Conservation (phyloP, 2,888 invertebrate genomes). For the Standfussiana lucernea region DNA sequence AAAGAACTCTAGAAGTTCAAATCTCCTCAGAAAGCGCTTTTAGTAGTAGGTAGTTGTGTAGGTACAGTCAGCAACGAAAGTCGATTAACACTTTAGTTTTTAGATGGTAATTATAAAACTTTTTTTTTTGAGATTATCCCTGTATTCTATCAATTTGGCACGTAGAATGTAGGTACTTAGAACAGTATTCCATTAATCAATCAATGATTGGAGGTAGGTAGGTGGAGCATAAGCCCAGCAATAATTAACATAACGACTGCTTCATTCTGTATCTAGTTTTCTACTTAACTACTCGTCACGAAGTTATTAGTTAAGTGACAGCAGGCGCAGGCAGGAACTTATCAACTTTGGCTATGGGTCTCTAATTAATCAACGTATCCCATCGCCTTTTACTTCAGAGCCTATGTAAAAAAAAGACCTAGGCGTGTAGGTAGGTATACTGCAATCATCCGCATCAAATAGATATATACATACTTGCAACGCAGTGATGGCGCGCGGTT, state of each 20-base stretch:
- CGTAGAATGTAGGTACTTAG: background rate
- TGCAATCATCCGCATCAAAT: background rate
- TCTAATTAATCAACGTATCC: background rate
- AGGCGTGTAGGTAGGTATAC: background rate
- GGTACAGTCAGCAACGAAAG: background rate
- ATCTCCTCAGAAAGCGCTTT: too few species aligned
- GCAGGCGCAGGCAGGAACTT: background rate
- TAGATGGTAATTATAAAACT: background rate
- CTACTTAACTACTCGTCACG: too few species aligned
- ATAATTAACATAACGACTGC: background rate
- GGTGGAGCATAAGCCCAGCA: background rate
- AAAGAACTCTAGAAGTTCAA: background rate
- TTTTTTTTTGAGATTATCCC: background rate
- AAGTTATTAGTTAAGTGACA: background rate
- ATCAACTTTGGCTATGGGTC: background rate
- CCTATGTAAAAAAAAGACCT: background rate
- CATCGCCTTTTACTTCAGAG: background rate
- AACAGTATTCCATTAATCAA: background rate
- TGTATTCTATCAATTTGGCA: background rate
- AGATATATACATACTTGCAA: too few species aligned
- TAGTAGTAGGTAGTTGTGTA: background rate
- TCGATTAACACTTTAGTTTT: background rate
- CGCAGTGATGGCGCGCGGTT: background rate
- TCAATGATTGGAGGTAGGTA: background rate
- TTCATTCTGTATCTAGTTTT: background rate